Evolutionary conservation across 2,888 invertebrate species (phyloP).

Genomic region (Philereme transversata): DNA sequence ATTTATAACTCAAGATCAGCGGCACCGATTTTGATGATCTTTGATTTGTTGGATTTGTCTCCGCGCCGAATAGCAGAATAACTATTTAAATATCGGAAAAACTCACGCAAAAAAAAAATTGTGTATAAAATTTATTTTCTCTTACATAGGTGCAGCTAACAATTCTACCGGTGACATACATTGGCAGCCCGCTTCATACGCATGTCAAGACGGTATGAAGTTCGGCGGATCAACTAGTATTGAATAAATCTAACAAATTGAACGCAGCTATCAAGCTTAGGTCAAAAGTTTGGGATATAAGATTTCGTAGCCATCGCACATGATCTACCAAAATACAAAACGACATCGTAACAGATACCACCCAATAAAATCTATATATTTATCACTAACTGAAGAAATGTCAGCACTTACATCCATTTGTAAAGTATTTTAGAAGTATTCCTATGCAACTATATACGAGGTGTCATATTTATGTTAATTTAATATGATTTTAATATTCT

Average conservation of each 20-base stretch:
- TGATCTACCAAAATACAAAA: slow-evolving; percentile 3
- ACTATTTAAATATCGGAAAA: too few species aligned
- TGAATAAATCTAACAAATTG: not conserved
- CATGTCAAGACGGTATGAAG: too few species aligned
- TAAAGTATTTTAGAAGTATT: slow-evolving; percentile 18
- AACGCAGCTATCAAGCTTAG: slow-evolving; percentile 13
- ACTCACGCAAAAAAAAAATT: too few species aligned
- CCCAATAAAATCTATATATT: slow-evolving; percentile 29
- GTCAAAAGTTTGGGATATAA: slow-evolving; percentile 11
- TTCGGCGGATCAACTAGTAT: not conserved
- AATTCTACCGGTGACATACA: too few species aligned
- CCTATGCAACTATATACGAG: slow-evolving; percentile 33
- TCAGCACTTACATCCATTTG: slow-evolving; percentile 15
- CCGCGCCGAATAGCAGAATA: too few species aligned
- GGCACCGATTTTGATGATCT: too few species aligned
- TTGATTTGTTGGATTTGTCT: too few species aligned
- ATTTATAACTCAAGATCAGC: too few species aligned
- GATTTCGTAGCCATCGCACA: slow-evolving; percentile 9
- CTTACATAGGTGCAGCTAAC: too few species aligned
- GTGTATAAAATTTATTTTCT: too few species aligned
- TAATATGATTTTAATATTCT: slow-evolving; percentile 31
- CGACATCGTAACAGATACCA: slow-evolving; percentile 11
- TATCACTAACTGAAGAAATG: slow-evolving; percentile 20
- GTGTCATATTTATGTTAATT: slow-evolving; percentile 41
- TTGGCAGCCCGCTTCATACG: too few species aligned